Evolutionary conservation across 2,888 invertebrate genomes (phyloP), one percentile per base, ranked within the genome.

Genomic region (Dolichopus griseipennis): DNA sequence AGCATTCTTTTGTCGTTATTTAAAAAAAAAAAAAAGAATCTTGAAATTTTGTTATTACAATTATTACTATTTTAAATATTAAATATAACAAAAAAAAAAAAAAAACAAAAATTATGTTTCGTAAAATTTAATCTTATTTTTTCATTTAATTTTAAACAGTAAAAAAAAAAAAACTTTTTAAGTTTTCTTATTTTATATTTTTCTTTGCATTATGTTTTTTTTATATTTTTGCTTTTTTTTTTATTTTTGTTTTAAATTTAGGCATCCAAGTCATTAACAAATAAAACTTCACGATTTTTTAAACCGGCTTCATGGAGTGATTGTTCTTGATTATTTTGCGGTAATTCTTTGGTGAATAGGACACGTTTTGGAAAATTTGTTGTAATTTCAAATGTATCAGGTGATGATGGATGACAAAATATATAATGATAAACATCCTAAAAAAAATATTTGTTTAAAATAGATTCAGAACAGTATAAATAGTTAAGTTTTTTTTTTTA

Each of bases 401-500:
- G 97, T 18, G 97, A 90, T 74, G 90, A 88, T 6, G 95, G 93
- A 83, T 97, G 95, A 78, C 96, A 95, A 83, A 97, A 96, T 72
- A 97, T 92, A 83, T 92, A 97, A 81, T 94, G 91, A 83, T 95
- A 95, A 71, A 99, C 86, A 78, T 92, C 91, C 95, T 97, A 83
- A 43, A 86, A 85, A 71, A 73, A 72, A 69, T 73, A 72, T 67
- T n/a, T 33, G 9, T 22, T 61, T 6, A 61, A 22, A 41, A 66
- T 34, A 15, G 18, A 18, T 15, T 52, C 6, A 52, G 9, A 4
- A 52, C 18, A 64, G 1, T 34, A 64, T 20, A 64, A 20, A 37
- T 9, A 64, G 18, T 7, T 8, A 64, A 37, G n/a, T n/a, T n/a
- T n/a, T n/a, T n/a, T n/a, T n/a, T 64, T 77, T 79, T 82, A 94